phyloP scores from a whole-genome alignment of 2,113 vertebrate species.

The Accipiter cooperii region DNA sequence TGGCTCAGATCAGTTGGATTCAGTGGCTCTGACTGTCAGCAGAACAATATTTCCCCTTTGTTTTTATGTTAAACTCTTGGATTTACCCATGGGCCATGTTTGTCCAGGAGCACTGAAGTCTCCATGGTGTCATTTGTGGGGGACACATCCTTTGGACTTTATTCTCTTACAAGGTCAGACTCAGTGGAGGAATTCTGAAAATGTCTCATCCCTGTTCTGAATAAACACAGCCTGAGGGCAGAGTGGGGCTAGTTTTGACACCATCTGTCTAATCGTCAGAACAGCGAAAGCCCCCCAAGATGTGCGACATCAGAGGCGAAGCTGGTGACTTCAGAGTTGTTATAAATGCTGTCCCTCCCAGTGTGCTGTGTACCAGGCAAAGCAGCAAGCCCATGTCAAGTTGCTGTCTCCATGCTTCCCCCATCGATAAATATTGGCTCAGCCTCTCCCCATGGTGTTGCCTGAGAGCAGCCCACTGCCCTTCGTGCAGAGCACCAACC shows the following conservation, averaged over 20 bases:
- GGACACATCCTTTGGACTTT: not conserved
- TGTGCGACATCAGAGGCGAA: not conserved
- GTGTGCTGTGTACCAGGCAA: not conserved
- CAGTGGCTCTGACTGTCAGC: not conserved
- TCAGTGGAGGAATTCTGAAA: conserved; percentile 13
- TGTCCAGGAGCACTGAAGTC: not conserved
- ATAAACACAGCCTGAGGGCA: not conserved
- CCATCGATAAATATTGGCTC: not conserved
- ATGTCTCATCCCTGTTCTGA: conserved; percentile 5
- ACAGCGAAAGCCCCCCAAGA: not conserved
- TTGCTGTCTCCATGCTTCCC: not conserved
- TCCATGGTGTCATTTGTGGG: not conserved
- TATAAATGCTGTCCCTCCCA: not conserved
- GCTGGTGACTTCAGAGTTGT: not conserved
- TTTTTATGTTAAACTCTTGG: not conserved
- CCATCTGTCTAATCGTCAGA: not conserved
- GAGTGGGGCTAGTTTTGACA: not conserved
- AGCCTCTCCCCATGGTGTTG: not conserved
- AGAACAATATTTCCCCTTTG: not conserved
- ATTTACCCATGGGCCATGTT: not conserved
- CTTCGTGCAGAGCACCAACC: not conserved
- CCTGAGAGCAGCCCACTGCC: not conserved
- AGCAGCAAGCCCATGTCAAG: not conserved
- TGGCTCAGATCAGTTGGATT: not conserved
- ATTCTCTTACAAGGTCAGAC: not conserved